These are phyloP conservation scores for Scolopax bukidnonensis DNA, from an alignment of 2,797 vertebrate species.

Conservation along the genomic window DNA sequence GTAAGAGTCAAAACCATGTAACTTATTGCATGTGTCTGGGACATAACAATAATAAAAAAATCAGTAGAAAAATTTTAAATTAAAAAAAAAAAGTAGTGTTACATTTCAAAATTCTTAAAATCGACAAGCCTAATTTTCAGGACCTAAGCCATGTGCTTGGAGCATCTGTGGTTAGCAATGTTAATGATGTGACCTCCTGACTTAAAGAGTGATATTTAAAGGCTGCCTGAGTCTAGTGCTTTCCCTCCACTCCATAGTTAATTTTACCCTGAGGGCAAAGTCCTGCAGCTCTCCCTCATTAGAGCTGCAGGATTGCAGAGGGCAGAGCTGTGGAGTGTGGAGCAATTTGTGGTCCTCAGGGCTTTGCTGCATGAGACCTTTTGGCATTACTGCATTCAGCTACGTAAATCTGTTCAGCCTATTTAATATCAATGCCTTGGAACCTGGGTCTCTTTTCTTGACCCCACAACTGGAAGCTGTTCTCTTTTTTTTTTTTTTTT, in stretches of 20 bases:
- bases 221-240: background rate
- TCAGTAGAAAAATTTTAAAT: background rate
- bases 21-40: background rate
- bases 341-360: background rate
- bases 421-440: background rate
- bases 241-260: background rate
- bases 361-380: background rate
- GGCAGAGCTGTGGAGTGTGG: background rate
- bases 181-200: background rate
- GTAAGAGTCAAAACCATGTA: background rate
- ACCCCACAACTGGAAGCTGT: background rate
- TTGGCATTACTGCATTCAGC: background rate
- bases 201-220: background rate
- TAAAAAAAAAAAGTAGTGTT: background rate
- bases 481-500: background rate
- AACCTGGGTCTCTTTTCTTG: background rate
- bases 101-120: background rate
- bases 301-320: background rate
- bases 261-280: background rate
- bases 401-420: background rate
- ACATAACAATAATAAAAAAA: background rate
- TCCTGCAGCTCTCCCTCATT: background rate
- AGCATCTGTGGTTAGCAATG: background rate
- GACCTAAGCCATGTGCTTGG: background rate
- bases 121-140: background rate